Conservation (phyloP, 2,797 vertebrate genomes). For the Sebastes steindachneri region DNA sequence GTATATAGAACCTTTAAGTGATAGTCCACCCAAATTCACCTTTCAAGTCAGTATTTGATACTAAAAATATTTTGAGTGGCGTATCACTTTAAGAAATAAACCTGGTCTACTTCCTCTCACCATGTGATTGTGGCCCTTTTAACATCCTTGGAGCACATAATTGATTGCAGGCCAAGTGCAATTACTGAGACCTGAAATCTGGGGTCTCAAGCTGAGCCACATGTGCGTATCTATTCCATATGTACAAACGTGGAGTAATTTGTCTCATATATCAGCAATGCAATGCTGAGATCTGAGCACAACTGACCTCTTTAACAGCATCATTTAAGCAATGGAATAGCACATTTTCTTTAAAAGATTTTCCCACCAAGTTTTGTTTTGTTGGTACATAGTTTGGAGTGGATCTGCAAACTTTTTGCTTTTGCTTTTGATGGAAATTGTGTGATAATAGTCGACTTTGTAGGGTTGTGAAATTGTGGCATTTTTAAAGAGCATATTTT, state of each 20-base stretch:
- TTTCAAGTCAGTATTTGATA: not conserved
- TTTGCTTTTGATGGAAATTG: not conserved
- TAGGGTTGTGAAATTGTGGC: not conserved
- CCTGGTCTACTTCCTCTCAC: not conserved
- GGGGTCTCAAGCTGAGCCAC: slow-evolving; percentile 66
- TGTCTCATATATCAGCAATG: slow-evolving; percentile 23
- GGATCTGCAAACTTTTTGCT: not conserved
- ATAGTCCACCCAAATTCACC: not conserved
- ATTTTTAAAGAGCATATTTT: slow-evolving; percentile 8
- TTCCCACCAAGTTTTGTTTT: not conserved
- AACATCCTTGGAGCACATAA: slow-evolving; percentile 66
- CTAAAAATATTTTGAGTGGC: not conserved
- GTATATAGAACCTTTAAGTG: not conserved
- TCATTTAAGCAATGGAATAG: not conserved
- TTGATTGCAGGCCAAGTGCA: slow-evolving; percentile 78
- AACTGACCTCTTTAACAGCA: not conserved
- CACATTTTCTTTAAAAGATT: not conserved
- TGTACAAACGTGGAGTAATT: slow-evolving; percentile 18
- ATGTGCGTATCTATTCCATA: slow-evolving; percentile 59
- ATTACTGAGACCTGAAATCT: slow-evolving; percentile 69
- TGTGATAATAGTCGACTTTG: not conserved
- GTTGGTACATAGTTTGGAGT: not conserved
- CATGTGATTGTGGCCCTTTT: slow-evolving; percentile 49
- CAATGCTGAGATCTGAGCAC: not conserved
- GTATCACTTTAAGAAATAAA: slow-evolving; percentile 29